Evolutionary conservation across 1,140 invertebrate genomes (phyloP).

Genomic region (Nephotettix cincticeps): DNA sequence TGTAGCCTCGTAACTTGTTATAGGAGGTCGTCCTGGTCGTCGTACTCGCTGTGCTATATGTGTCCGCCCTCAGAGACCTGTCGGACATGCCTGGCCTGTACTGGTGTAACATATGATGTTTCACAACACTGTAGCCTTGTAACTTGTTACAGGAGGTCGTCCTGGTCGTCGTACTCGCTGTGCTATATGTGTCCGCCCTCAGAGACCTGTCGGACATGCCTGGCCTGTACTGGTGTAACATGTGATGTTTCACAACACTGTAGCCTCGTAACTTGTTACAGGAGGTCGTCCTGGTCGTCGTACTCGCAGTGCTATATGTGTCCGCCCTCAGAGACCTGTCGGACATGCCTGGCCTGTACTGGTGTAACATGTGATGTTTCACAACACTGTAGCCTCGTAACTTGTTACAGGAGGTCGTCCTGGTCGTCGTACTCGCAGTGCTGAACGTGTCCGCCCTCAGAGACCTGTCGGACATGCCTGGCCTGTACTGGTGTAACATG

Average conservation of each 20-base stretch:
- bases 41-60: neutral
- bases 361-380: too few species aligned
- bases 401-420: neutral
- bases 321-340: slow-evolving; percentile 21
- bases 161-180: neutral
- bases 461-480: slow-evolving; percentile 37
- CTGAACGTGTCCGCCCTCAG: neutral
- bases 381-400: too few species aligned
- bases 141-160: neutral
- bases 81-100: slow-evolving; percentile 40
- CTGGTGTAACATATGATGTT: too few species aligned
- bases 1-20: neutral
- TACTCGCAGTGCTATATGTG: neutral
- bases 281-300: neutral
- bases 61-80: slow-evolving; percentile 8
- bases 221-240: slow-evolving; percentile 44
- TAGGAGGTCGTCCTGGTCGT: neutral
- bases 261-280: neutral
- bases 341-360: slow-evolving; percentile 42
- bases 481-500: slow-evolving; percentile 46
- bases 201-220: slow-evolving; percentile 36
- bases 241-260: too few species aligned
- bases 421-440: neutral
- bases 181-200: neutral
- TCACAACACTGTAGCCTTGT: too few species aligned